These are phyloP conservation scores for Peromyscus californicus DNA, from an alignment of 2,113 vertebrate species.

Conservation along the genomic window DNA sequence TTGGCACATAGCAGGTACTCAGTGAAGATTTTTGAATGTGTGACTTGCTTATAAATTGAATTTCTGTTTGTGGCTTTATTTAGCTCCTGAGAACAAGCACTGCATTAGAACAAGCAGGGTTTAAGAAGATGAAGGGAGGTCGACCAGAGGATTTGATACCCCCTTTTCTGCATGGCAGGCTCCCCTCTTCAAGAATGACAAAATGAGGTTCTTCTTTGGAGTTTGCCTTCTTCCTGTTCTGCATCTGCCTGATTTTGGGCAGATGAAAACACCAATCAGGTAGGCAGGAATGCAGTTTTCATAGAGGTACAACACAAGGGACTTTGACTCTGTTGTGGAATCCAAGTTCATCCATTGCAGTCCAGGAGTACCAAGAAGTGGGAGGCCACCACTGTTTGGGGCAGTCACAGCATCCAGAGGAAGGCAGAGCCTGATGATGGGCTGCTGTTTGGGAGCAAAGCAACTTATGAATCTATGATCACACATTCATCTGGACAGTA, in stretches of 20 bases:
- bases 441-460: neutral
- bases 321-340: neutral
- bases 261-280: neutral
- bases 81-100: neutral
- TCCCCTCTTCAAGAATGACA: neutral
- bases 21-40: neutral
- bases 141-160: too few relatives aligned
- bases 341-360: neutral
- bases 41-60: neutral
- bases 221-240: neutral
- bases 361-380: neutral
- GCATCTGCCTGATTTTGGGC: too few relatives aligned
- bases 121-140: neutral
- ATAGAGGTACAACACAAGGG: neutral
- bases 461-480: neutral
- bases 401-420: neutral
- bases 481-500: conserved; percentile 28
- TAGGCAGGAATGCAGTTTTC: neutral
- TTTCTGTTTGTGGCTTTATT: conserved; percentile 23
- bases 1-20: neutral
- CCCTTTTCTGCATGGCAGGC: neutral
- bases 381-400: neutral
- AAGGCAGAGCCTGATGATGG: neutral
- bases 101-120: neutral
- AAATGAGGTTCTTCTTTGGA: neutral